Base-by-base conservation (phyloP, 2,113 vertebrate species). In the Pseudopipra pipra region DNA sequence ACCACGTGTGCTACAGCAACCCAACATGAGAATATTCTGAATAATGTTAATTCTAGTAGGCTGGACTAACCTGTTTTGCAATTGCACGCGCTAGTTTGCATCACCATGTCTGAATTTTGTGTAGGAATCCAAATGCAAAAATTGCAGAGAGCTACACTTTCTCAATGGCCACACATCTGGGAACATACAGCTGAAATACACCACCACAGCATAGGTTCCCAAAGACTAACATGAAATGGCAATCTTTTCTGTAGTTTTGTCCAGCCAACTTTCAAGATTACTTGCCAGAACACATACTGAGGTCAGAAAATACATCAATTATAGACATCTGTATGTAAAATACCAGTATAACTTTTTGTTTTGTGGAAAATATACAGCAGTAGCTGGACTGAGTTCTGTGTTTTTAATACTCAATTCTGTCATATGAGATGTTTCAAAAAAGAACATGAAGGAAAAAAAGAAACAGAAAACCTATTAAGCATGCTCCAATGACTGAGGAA, bases 341-440 rank as follows among this genome's bases (percentile, higher is more conserved):
- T 49, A 82, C 8, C 62, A 58, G 9, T 11, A 31, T 49, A 54
- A 62, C 18, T 15, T 41, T 51, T 39, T 66, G 8, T 58, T 84
- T 83, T 25, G 31, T 71, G 55, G 59, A 79, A 88, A 96, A 75
- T 46, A 22, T 22, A 24, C 12, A 74, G 9, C 11, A 68, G n/a
- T n/a, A 44, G 5, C 39, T 59, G 17, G 22, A n/a, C 51, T 65
- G 67, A 85, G 24, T 55, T 77, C 39, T 11, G 58, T 31, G n/a
- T 86, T 87, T 83, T 39, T 46, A 78, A 66, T 76, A 55, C 23
- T 75, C 92, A 90, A 96, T 95, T 96, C 43, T 87, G 39, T 85
- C 90, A 62, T 21, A 89, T 6, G 14, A 88, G 6, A 66, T 2
- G 11, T 63, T 77, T 54, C 20, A 54, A 91, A 87, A 75, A 72